These are phyloP conservation scores for Anthopleura sola DNA, from an alignment of 64 coral and sea anemone genomes.

Conservation along the genomic window DNA sequence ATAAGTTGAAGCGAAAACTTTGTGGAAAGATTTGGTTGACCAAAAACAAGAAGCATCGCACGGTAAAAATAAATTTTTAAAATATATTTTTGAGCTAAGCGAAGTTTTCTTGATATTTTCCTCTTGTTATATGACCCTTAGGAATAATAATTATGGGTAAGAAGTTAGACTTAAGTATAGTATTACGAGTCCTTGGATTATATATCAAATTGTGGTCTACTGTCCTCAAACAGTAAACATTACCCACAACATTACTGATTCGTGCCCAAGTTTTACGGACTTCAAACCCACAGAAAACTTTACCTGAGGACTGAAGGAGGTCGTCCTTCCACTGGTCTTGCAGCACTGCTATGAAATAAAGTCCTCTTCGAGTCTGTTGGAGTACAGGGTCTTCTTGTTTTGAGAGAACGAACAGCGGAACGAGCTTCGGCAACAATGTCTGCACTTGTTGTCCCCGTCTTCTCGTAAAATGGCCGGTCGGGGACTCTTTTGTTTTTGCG, in stretches of 20 bases:
- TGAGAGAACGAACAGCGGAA: constrained; percentile 37
- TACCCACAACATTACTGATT: not conserved
- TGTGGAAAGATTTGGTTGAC: not conserved
- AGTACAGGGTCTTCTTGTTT: constrained; percentile 60
- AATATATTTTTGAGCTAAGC: not conserved
- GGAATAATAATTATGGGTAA: not conserved
- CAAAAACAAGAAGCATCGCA: not conserved
- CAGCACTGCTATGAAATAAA: constrained; percentile 25
- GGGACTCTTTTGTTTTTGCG: constrained; percentile 16
- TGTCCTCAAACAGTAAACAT: not conserved
- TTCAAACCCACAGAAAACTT: not conserved
- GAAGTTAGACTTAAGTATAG: not conserved
- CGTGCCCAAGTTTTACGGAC: not conserved
- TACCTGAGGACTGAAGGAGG: constrained; percentile 62
- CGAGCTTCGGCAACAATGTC: constrained; percentile 59
- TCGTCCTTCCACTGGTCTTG: constrained; percentile 40
- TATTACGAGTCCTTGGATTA: not conserved
- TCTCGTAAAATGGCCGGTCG: constrained; percentile 52
- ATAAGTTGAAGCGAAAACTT: not conserved
- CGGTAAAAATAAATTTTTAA: not conserved
- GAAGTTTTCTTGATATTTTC: not conserved
- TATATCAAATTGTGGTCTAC: not conserved
- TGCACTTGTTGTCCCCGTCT: constrained; percentile 47
- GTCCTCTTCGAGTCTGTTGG: constrained; percentile 53
- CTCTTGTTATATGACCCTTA: not conserved